These are phyloP conservation scores for Auanema sp. DNA, from an alignment of 2,888 invertebrate genomes.

Conservation along the genomic window DNA sequence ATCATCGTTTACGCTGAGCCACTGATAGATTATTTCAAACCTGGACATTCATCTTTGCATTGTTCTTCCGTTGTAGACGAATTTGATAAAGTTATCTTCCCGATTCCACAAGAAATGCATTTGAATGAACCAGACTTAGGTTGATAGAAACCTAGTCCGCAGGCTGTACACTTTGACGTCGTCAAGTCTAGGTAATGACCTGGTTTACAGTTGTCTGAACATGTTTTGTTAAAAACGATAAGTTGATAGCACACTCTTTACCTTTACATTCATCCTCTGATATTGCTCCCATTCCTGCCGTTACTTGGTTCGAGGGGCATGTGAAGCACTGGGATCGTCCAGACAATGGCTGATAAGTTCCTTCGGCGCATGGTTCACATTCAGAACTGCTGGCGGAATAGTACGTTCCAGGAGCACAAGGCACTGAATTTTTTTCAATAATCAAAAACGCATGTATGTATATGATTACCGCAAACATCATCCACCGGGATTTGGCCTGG, in stretches of 20 bases:
- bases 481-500: constrained; percentile 90
- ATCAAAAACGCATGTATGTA: background rate
- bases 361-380: constrained; percentile 65
- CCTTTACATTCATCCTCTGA: constrained; percentile 61
- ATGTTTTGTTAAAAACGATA: background rate
- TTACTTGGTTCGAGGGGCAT: constrained; percentile 63
- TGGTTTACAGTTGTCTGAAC: constrained; percentile 56
- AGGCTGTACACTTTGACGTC: constrained; percentile 46
- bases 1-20: background rate
- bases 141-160: constrained; percentile 64
- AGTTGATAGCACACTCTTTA: constrained; percentile 24
- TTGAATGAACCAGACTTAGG: constrained; percentile 52
- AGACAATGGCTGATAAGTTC: constrained; percentile 62
- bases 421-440: constrained; percentile 37
- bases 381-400: constrained; percentile 50
- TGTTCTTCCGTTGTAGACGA: constrained; percentile 55
- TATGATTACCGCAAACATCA: constrained; percentile 80
- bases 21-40: constrained; percentile 21
- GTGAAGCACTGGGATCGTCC: constrained; percentile 61
- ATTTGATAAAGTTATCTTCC: constrained; percentile 62
- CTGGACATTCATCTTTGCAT: constrained; percentile 63
- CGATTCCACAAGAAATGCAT: constrained; percentile 63
- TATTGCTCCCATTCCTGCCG: constrained; percentile 52
- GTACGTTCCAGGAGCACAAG: constrained; percentile 66
- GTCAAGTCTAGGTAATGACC: constrained; percentile 60